Percentiles rank a stretch among this genome's conserved stretches.
Conservation (phyloP, 2,888 invertebrate species). For the Bellardia bayeri region DNA sequence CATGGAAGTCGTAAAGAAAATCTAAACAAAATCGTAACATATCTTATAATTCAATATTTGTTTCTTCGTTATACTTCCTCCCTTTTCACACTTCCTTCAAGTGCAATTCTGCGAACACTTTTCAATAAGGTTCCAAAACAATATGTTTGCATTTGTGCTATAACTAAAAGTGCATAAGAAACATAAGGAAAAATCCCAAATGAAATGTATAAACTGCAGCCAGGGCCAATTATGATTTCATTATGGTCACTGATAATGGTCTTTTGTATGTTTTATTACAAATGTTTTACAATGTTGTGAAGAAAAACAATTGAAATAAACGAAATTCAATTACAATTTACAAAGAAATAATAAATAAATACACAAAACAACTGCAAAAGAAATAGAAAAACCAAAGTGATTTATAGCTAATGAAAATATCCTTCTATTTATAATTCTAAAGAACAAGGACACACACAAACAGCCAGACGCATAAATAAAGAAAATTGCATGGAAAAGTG, state of each 20-base stretch:
- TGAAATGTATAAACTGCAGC: conserved; percentile 30
- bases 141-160: conserved; percentile 41
- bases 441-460: conserved; percentile 54
- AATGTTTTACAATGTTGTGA: conserved; percentile 65
- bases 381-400: conserved; percentile 43
- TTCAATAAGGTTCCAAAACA: background rate
- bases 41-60: background rate
- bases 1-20: too few relatives aligned
- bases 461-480: conserved; percentile 28
- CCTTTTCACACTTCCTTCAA: conserved; percentile 40
- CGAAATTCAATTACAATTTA: conserved; percentile 66
- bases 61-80: background rate
- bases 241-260: conserved; percentile 60
- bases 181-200: background rate
- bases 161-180: background rate
- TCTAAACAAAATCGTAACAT: background rate
- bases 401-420: conserved; percentile 70
- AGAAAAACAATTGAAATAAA: conserved; percentile 54
- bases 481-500: conserved; percentile 51
- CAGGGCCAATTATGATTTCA: conserved; percentile 68
- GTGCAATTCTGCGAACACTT: conserved; percentile 28
- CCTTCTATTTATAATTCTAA: conserved; percentile 42
- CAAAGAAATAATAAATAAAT: conserved; percentile 43
- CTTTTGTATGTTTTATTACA: conserved; percentile 59
- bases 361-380: conserved; percentile 5